Evolutionary conservation across 2,888 invertebrate genomes (phyloP).

Genomic region (Athalia rosae): DNA sequence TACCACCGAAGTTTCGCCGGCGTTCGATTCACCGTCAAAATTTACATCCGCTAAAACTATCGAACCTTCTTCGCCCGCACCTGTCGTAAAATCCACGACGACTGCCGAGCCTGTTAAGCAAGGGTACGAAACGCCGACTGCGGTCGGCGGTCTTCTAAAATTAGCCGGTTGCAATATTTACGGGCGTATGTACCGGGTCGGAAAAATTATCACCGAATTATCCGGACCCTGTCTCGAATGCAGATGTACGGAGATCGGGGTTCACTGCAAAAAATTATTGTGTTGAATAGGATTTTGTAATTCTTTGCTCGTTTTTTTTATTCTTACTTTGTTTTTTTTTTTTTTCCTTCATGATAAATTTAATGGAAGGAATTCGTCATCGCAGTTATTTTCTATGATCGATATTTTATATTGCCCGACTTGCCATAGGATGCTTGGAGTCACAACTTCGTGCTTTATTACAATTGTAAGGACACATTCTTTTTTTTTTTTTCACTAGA

Average conservation of each 20-base stretch:
- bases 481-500: constrained; percentile 1
- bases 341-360: no score
- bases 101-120: constrained; percentile 52
- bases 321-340: not conserved
- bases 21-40: constrained; percentile 48
- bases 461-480: not conserved
- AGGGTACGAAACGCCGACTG: constrained; percentile 60
- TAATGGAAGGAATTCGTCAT: no score
- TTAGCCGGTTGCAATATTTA: constrained; percentile 93
- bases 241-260: constrained; percentile 90
- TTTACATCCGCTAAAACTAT: constrained; percentile 58
- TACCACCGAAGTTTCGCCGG: constrained; percentile 39
- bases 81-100: constrained; percentile 17
- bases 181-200: constrained; percentile 90
- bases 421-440: constrained; percentile 41
- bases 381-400: no score
- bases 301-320: not conserved
- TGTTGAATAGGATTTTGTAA: constrained; percentile 72
- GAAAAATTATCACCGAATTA: constrained; percentile 87
- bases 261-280: constrained; percentile 83
- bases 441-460: not conserved
- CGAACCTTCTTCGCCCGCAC: constrained; percentile 22
- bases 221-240: constrained; percentile 89
- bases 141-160: constrained; percentile 80
- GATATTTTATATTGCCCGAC: constrained; percentile 29